phyloP scores from a whole-genome alignment of 2,888 invertebrate genomes.

The Ellobium chinense region DNA sequence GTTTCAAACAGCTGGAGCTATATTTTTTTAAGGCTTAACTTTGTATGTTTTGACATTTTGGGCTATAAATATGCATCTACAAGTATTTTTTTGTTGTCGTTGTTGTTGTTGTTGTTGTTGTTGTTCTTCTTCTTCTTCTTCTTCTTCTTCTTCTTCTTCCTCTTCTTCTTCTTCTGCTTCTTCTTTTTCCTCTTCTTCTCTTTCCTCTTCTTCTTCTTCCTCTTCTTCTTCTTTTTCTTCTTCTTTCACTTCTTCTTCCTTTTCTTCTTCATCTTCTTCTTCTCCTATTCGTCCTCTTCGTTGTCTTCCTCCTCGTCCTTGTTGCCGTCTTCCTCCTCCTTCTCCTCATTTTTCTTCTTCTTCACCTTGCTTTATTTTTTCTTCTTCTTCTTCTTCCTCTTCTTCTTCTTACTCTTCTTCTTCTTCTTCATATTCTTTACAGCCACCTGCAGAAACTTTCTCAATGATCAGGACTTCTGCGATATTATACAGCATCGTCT shows the following conservation, averaged over 20 bases:
- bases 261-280: background rate
- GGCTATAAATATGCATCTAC: too few relatives aligned
- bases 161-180: background rate
- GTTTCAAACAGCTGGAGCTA: too few relatives aligned
- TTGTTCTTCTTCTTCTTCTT: background rate
- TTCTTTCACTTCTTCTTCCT: background rate
- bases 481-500: too few relatives aligned
- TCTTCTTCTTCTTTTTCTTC: background rate
- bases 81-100: too few relatives aligned
- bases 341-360: slow-evolving; percentile 7
- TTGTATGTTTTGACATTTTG: too few relatives aligned
- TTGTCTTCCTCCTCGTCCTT: background rate
- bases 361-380: background rate
- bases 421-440: background rate
- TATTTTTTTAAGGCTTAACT: too few relatives aligned
- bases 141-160: background rate
- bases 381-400: background rate
- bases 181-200: too few relatives aligned
- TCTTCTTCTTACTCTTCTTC: background rate
- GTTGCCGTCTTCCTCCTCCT: background rate
- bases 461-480: too few relatives aligned
- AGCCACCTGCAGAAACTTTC: too few relatives aligned
- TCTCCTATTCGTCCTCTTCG: too few relatives aligned
- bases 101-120: too few relatives aligned
- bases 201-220: background rate